Base-by-base conservation (phyloP, 2,888 invertebrate species). In the Mythimna albipuncta region DNA sequence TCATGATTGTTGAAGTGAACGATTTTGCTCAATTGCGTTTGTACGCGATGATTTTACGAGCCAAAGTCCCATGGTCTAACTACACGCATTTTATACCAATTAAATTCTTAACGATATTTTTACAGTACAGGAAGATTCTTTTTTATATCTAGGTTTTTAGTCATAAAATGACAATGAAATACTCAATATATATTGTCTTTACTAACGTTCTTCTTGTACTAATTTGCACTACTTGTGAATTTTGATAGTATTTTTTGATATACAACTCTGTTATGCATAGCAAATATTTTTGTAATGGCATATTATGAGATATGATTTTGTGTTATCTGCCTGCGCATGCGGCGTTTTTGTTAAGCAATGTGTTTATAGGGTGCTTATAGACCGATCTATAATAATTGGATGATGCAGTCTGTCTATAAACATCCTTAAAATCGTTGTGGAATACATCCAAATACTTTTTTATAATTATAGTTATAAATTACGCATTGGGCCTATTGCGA, bases 81-180 rank as follows among this genome's bases (percentile, higher is more conserved):
- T 57, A 38, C 3, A 55, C 55, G 41, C 21, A 41, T 41, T 7
- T 61, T 11, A 59, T 10, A 2, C 26, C 1, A 1, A 38, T 26
- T 13, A 1, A 38, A 5, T 50, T 26, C 9, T 52, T n/a, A 54
- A 32, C 21, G 16, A 47, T 47, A 75, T 65, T 52, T 47, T 65
- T 19, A 47, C 13, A 57, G 7, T 54, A 80, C 35, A 57, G 74
- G 64, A 65, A 52, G 47, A 69, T 63, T 57, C 13, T 11, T n/a
- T 44, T 71, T 58, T 32, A 58, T n/a, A 6, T 62, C 61, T 71
- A 71, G 0, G 9, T 50, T 69, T 65, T 78, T 54, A 73, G 59
- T 79, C 65, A 73, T 79, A 44, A 35, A 0, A 78, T 65, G 65
- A 81, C 79, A 54, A 35, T 76, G 61, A 38, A 81, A 81, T 69